A percentile compares a stretch with the other conserved stretches of the same genome.
These are phyloP conservation scores for Orestias chungarensis DNA, from an alignment of 2,797 vertebrate species.

Conservation along the genomic window DNA sequence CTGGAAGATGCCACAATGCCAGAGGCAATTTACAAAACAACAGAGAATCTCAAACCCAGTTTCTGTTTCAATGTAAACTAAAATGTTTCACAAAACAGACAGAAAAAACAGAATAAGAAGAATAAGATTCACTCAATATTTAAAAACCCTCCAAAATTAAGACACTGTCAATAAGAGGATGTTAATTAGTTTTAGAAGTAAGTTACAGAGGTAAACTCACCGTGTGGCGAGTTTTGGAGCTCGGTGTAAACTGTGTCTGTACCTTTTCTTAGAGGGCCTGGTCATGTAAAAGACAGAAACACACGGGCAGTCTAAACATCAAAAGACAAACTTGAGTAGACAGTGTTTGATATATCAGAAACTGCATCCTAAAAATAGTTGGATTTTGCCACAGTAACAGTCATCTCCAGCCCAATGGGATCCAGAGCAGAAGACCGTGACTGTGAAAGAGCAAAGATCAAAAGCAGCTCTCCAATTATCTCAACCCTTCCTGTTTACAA, in stretches of 20 bases:
- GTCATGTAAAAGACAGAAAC: constrained; percentile 63
- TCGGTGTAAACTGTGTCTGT: constrained; percentile 95
- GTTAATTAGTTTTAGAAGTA: not conserved
- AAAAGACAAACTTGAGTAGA: constrained; percentile 36
- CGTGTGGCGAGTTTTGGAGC: constrained; percentile 85
- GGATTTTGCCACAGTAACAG: constrained; percentile 24
- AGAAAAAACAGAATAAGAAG: not conserved
- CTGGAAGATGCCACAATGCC: too few species aligned
- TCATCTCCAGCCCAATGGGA: constrained; percentile 20
- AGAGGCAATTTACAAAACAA: too few species aligned
- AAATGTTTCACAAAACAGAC: not conserved
- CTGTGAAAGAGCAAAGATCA: constrained; percentile 14
- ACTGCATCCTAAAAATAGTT: constrained; percentile 34
- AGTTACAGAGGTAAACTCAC: constrained; percentile 78
- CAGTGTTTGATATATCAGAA: constrained; percentile 24
- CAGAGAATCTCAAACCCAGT: too few species aligned
- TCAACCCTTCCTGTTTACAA: constrained; percentile 81
- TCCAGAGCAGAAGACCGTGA: constrained; percentile 13
- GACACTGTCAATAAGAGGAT: not conserved
- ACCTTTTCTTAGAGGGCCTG: constrained; percentile 87
- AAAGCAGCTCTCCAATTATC: constrained; percentile 52
- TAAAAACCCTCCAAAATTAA: not conserved
- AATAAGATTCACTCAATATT: not conserved
- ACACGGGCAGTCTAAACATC: constrained; percentile 18
- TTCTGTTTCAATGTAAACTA: not conserved